Conservation (phyloP, 2,888 invertebrate genomes). For the Hydropsyche betteni region DNA sequence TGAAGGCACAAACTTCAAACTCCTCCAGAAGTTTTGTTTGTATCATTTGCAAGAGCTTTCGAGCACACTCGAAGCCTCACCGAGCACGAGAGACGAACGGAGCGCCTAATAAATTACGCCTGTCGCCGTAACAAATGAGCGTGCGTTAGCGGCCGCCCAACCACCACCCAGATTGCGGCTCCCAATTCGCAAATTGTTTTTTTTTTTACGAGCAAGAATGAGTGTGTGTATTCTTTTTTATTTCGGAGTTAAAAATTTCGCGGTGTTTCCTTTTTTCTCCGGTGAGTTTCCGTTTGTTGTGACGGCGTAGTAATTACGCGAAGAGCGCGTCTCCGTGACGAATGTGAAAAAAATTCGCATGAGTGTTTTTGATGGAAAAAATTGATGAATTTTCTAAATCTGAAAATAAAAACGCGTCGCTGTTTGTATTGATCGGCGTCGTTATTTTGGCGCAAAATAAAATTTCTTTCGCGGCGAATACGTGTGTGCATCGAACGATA, state of each 20-base stretch:
- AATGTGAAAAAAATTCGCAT: not conserved
- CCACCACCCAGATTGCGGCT: slow-evolving; percentile 20
- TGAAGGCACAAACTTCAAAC: not conserved
- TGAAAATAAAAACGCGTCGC: no score
- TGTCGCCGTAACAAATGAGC: slow-evolving; percentile 44
- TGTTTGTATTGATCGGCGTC: no score
- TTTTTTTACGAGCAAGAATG: slow-evolving; percentile 8
- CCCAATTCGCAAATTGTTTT: slow-evolving; percentile 38
- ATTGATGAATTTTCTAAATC: no score
- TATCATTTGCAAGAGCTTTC: slow-evolving; percentile 7
- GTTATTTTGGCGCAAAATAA: not conserved
- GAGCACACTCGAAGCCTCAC: not conserved
- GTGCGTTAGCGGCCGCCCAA: slow-evolving; percentile 41
- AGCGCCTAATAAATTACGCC: slow-evolving; percentile 45
- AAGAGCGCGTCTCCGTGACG: not conserved
- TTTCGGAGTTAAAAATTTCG: no score
- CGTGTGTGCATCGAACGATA: not conserved
- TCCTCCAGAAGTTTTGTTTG: slow-evolving; percentile 9
- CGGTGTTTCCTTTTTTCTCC: no score
- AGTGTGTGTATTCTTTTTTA: no score
- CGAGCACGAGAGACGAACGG: slow-evolving; percentile 32
- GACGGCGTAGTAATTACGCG: slow-evolving; percentile 11
- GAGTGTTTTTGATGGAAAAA: not conserved
- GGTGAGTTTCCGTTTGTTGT: not conserved
- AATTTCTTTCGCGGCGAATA: not conserved